phyloP scores from a whole-genome alignment of 2,113 vertebrate genomes.

The Nanger granti region DNA sequence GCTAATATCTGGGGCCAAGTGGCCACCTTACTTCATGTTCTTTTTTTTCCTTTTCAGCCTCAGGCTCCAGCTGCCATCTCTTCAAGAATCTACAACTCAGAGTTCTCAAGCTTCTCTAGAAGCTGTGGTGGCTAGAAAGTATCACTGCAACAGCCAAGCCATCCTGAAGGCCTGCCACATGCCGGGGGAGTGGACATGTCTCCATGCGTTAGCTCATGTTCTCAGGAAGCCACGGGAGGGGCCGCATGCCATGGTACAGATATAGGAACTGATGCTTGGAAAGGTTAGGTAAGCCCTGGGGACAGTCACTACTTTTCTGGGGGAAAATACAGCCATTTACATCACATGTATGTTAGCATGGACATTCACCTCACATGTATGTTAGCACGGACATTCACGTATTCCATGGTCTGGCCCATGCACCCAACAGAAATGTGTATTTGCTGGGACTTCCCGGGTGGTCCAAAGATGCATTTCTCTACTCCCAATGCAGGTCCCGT shows the following conservation, averaged over 20 bases:
- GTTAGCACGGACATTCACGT: fast-evolving
- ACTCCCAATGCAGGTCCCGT: neutral
- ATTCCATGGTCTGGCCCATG: fast-evolving
- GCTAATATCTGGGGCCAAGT: neutral
- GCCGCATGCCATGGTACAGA: fast-evolving
- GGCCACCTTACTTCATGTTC: neutral
- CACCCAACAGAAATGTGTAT: neutral
- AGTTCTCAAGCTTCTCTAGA: neutral
- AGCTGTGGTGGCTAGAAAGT: neutral
- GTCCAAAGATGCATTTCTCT: neutral
- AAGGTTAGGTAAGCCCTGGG: neutral
- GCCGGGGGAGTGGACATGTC: neutral
- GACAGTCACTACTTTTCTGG: neutral
- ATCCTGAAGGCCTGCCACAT: fast-evolving
- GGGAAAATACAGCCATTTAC: fast-evolving
- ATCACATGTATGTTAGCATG: neutral
- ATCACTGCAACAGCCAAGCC: neutral
- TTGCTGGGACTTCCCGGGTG: neutral
- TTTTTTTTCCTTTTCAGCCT: neutral
- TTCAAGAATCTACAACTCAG: neutral
- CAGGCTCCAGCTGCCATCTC: neutral
- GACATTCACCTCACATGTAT: fast-evolving
- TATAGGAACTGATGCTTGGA: fast-evolving
- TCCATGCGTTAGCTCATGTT: neutral
- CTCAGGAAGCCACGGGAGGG: neutral